phyloP scores from a whole-genome alignment of 2,797 vertebrate genomes.

The Varecia variegata region DNA sequence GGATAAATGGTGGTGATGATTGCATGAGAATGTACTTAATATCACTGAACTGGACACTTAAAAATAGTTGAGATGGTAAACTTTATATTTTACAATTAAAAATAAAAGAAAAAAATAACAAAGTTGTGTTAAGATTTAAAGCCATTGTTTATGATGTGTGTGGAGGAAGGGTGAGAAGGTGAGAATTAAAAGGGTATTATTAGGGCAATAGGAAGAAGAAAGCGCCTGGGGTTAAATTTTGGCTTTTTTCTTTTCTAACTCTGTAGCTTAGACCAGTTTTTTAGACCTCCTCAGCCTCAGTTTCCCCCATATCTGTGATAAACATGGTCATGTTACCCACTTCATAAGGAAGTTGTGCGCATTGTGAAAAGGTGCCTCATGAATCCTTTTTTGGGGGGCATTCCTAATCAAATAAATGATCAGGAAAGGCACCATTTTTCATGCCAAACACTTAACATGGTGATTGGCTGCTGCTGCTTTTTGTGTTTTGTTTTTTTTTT shows the following conservation, averaged over 20 bases:
- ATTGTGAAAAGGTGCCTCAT: not conserved
- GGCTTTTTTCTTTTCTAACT: not conserved
- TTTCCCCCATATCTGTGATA: not conserved
- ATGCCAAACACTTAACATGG: not conserved
- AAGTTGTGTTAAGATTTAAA: not conserved
- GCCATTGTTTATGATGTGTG: not conserved
- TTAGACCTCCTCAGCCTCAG: not conserved
- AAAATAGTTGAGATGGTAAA: not conserved
- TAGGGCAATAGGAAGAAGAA: not conserved
- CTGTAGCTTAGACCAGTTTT: not conserved
- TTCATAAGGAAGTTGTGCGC: not conserved
- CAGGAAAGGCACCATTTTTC: not conserved
- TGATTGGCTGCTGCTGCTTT: not conserved
- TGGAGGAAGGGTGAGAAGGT: not conserved
- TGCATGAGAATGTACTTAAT: not conserved
- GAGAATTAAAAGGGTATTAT: not conserved
- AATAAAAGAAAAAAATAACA: constrained; percentile 1
- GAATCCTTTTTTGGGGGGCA: not conserved
- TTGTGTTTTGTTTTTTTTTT: not conserved
- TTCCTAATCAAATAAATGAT: not conserved
- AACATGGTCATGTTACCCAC: not conserved
- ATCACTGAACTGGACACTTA: not conserved
- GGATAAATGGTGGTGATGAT: not conserved
- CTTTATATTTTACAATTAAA: not conserved
- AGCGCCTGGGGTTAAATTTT: not conserved